phyloP scores from a whole-genome alignment of 2,888 invertebrate genomes.

The Tenthredo livida region DNA sequence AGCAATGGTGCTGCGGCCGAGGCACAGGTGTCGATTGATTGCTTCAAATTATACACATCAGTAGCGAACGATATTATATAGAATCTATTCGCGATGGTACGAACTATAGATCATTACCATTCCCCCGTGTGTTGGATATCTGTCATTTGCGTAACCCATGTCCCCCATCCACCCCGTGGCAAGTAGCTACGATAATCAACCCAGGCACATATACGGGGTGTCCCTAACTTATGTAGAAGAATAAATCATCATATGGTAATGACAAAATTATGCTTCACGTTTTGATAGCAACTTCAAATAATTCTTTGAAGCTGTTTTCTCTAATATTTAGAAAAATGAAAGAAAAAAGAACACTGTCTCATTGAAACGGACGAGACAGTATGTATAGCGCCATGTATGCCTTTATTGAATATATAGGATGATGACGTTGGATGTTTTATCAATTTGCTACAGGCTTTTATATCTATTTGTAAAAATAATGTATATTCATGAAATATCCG shows the following conservation, averaged over 20 bases:
- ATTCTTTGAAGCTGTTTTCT: neutral
- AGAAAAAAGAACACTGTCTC: too few relatives aligned
- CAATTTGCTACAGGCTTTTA: neutral
- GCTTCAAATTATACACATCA: constrained; percentile 50
- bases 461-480: neutral
- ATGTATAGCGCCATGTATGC: neutral
- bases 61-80: constrained; percentile 39
- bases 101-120: constrained; percentile 48
- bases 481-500: neutral
- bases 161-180: constrained; percentile 7
- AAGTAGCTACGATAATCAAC: constrained; percentile 23
- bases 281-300: neutral
- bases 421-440: neutral
- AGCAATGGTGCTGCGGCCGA: constrained; percentile 22
- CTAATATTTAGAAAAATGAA: too few relatives aligned
- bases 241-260: neutral
- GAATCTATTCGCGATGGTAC: constrained; percentile 43
- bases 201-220: constrained; percentile 1
- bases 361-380: too few relatives aligned
- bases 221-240: neutral
- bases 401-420: neutral
- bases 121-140: constrained; percentile 35
- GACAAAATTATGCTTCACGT: neutral
- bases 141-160: constrained; percentile 47
- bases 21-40: constrained; percentile 52